A percentile compares a stretch with the other conserved stretches of the same genome.
Evolutionary conservation across 1,140 invertebrate genomes (phyloP).

Genomic region (Theocolax elegans): DNA sequence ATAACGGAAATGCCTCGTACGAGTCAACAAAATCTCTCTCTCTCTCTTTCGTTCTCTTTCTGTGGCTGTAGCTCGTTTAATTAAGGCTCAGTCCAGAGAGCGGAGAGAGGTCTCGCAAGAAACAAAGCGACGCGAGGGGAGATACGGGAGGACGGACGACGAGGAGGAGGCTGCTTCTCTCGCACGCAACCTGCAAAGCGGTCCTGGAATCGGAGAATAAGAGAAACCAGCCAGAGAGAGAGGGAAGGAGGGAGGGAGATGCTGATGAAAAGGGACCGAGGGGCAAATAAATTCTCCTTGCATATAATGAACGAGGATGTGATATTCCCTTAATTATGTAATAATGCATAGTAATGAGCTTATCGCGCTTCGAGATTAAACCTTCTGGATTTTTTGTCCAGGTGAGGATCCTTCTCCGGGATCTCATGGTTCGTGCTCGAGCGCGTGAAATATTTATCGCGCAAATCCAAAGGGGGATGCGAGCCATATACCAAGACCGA

Average conservation of each 20-base stretch:
- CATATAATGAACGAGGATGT: conserved; percentile 37
- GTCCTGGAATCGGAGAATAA: neutral
- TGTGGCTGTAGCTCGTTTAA: conserved; percentile 28
- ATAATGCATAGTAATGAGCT: conserved; percentile 42
- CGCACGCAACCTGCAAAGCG: no score
- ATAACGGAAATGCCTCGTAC: conserved; percentile 45
- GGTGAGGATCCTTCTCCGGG: neutral
- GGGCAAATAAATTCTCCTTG: conserved; percentile 28
- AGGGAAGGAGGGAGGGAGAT: neutral
- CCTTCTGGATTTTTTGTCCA: conserved; percentile 1
- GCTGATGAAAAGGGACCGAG: conserved; percentile 14
- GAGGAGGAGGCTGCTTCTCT: neutral
- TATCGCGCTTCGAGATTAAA: conserved; percentile 31
- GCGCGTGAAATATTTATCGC: conserved; percentile 34
- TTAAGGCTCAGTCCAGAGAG: conserved; percentile 25
- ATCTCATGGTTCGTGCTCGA: neutral
- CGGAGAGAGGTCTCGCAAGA: conserved; percentile 16
- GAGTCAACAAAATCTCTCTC: conserved; percentile 37
- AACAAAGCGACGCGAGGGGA: conserved; percentile 43
- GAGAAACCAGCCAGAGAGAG: neutral
- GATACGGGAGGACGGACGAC: conserved; percentile 34
- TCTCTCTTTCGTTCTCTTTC: neutral
- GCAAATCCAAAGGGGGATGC: no score
- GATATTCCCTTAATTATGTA: conserved; percentile 41
- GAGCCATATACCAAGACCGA: no score